phyloP scores from a whole-genome alignment of 2,888 invertebrate species.

The Scaptomyza caliginosa region DNA sequence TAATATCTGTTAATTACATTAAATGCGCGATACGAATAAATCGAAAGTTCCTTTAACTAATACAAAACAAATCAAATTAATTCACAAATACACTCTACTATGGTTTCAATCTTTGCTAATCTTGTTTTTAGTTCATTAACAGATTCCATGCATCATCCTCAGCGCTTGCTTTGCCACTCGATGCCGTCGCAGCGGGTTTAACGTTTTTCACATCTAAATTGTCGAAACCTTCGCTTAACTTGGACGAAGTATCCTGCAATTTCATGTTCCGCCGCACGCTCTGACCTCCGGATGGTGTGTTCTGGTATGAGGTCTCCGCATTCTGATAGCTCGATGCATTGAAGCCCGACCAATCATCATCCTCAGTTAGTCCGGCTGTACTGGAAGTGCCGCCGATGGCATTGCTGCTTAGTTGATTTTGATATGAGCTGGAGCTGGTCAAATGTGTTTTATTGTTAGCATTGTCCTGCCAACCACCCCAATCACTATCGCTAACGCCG shows the following conservation, averaged over 20 bases:
- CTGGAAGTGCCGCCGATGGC: slow-evolving; percentile 42
- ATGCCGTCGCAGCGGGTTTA: slow-evolving; percentile 61
- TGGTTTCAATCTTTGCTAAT: slow-evolving; percentile 2
- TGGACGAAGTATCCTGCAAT: slow-evolving; percentile 75
- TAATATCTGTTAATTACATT: slow-evolving; percentile 63
- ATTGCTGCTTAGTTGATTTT: slow-evolving; percentile 69
- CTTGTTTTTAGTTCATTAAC: slow-evolving; percentile 85
- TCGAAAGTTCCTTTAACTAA: slow-evolving; percentile 35
- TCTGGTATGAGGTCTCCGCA: slow-evolving; percentile 79
- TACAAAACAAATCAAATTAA: slow-evolving; percentile 49
- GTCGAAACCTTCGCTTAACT: slow-evolving; percentile 81
- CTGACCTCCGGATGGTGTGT: slow-evolving; percentile 67
- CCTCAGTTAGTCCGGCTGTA: slow-evolving; percentile 55
- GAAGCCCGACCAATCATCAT: slow-evolving; percentile 84
- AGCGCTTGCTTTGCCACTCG: slow-evolving; percentile 82
- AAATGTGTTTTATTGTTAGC: slow-evolving; percentile 68
- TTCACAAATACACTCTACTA: slow-evolving; percentile 29
- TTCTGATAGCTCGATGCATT: slow-evolving; percentile 80
- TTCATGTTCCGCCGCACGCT: slow-evolving; percentile 73
- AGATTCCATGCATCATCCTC: slow-evolving; percentile 87
- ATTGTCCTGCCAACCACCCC: slow-evolving; percentile 82
- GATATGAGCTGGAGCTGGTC: slow-evolving; percentile 78
- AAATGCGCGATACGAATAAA: slow-evolving; percentile 71
- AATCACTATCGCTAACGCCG: slow-evolving; percentile 79
- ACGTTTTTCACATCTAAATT: slow-evolving; percentile 83